Conservation (phyloP, 2,113 vertebrate species). For the human region GRCh38 chr16:62545501-62546000, state of each 20-base stretch:
- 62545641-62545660: neutral
- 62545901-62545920: neutral
- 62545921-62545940: neutral
- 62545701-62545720: neutral
- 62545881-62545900: neutral
- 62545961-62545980: neutral
- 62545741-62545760: neutral
- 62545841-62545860: neutral
- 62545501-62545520: neutral
- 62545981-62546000: neutral
- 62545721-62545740: neutral
- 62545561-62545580: neutral
- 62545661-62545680: neutral
- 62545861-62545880: neutral
- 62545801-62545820: neutral
- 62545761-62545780: neutral
- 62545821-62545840: neutral
- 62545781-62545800: neutral
- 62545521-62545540: neutral
- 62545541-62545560: neutral
- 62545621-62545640: neutral
- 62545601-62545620: neutral
- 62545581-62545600: rapidly evolving
- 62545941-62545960: neutral
- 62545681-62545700: neutral